Evolutionary conservation across 2,113 vertebrate species (phyloP).

Genomic region (Pedetes capensis): DNA sequence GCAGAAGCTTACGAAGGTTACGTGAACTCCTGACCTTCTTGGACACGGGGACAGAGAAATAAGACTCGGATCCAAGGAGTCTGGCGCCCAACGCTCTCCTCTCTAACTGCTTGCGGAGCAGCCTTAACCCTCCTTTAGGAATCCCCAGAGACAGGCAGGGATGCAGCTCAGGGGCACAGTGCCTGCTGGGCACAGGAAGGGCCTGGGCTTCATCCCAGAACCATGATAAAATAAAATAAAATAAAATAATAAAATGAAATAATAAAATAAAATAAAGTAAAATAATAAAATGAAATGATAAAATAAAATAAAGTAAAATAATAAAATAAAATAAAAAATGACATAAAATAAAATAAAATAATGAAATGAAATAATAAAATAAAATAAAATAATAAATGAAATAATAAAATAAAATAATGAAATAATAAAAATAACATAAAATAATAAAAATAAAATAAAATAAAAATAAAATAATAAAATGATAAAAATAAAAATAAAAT

Average conservation of each 20-base stretch:
- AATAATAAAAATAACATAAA: background rate
- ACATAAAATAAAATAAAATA: background rate
- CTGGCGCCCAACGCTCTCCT: background rate
- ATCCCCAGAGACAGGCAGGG: background rate
- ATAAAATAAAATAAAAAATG: background rate
- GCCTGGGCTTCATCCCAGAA: background rate
- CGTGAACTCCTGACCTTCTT: background rate
- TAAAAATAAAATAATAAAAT: background rate
- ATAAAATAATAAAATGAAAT: background rate
- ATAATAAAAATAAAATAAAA: background rate
- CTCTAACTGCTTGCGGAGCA: rapidly evolving
- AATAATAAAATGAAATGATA: background rate
- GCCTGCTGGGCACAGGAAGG: background rate
- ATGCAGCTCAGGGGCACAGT: background rate
- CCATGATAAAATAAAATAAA: background rate
- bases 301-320: background rate
- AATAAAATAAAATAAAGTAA: background rate
- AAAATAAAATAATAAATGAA: background rate
- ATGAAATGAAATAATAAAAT: background rate
- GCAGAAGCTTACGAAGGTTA: background rate
- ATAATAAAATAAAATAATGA: background rate
- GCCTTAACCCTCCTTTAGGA: background rate
- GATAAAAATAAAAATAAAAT: background rate
- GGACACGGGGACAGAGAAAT: rapidly evolving
- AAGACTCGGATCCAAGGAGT: background rate